Evolutionary conservation across 2,797 vertebrate species (phyloP).

Genomic region (Sebastes diploproa): DNA sequence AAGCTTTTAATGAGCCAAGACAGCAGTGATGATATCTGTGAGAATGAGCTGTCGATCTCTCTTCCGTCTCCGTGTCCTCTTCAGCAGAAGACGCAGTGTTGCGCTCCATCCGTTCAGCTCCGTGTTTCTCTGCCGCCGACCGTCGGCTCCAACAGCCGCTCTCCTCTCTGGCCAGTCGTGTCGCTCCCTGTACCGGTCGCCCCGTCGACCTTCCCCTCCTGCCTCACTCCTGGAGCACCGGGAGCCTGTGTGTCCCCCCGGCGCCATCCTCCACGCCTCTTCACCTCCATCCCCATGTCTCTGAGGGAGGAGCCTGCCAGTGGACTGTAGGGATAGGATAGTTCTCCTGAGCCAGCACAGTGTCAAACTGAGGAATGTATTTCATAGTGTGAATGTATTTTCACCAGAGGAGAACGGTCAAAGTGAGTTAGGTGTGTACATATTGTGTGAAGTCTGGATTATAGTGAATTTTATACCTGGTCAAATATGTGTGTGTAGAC

Average conservation of each 20-base stretch:
- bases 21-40: neutral
- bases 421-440: conserved; percentile 1
- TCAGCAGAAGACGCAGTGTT: conserved; percentile 51
- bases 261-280: conserved; percentile 2
- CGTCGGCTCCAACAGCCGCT: neutral
- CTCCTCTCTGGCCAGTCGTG: conserved; percentile 16
- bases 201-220: conserved; percentile 27
- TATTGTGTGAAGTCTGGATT: conserved; percentile 14
- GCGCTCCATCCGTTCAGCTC: conserved; percentile 79
- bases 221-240: conserved; percentile 80
- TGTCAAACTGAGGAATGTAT: conserved; percentile 34
- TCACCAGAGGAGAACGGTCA: neutral
- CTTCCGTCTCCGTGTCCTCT: neutral
- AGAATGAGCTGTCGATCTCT: neutral
- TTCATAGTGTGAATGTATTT: conserved; percentile 22
- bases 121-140: conserved; percentile 67
- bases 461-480: conserved; percentile 29
- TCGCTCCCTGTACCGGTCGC: neutral
- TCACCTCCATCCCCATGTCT: conserved; percentile 37
- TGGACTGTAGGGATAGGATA: conserved; percentile 81
- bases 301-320: conserved; percentile 52
- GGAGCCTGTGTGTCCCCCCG: conserved; percentile 55
- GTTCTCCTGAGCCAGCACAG: neutral
- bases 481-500: neutral
- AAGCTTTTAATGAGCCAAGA: conserved; percentile 26